A percentile compares a stretch with the other conserved stretches of the same genome.
phyloP scores from a whole-genome alignment of 2,888 invertebrate species.

The Cheilosia urbana region DNA sequence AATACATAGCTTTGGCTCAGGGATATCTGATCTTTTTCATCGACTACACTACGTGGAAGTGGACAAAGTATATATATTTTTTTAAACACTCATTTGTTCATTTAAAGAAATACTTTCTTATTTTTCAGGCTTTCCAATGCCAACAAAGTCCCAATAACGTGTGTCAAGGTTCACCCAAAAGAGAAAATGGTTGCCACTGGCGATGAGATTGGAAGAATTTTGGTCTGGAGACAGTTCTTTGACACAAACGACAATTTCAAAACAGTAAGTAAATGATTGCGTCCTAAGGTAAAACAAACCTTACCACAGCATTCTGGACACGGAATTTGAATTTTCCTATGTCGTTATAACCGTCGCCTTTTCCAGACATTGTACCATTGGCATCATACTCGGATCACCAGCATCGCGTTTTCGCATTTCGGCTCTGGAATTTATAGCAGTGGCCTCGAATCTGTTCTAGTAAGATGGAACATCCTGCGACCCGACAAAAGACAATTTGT shows the following conservation, averaged over 20 bases:
- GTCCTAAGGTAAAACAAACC: too few relatives aligned
- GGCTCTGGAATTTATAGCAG: constrained; percentile 90
- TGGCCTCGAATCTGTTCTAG: constrained; percentile 91
- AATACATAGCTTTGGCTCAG: constrained; percentile 79
- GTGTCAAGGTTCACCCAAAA: constrained; percentile 88
- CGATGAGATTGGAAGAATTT: constrained; percentile 87
- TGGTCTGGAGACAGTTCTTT: constrained; percentile 86
- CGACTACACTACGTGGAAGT: constrained; percentile 79
- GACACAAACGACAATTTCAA: not conserved
- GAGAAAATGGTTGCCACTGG: constrained; percentile 88
- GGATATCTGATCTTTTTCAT: constrained; percentile 77
- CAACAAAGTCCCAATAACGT: constrained; percentile 84
- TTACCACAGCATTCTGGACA: too few relatives aligned
- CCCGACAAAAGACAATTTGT: constrained; percentile 85
- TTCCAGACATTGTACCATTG: constrained; percentile 87
- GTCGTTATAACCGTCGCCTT: not conserved
- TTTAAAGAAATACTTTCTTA: not conserved
- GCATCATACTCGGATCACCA: constrained; percentile 89
- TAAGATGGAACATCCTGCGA: constrained; percentile 88
- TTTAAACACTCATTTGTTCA: not conserved
- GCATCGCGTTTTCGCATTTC: constrained; percentile 87
- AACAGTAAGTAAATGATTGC: not conserved
- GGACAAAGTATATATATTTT: constrained; percentile 77
- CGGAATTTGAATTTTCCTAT: not conserved
- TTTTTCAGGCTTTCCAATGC: constrained; percentile 77